These are phyloP conservation scores for Teleogryllus occipitalis DNA, from an alignment of 1,140 invertebrate species.

Conservation along the genomic window DNA sequence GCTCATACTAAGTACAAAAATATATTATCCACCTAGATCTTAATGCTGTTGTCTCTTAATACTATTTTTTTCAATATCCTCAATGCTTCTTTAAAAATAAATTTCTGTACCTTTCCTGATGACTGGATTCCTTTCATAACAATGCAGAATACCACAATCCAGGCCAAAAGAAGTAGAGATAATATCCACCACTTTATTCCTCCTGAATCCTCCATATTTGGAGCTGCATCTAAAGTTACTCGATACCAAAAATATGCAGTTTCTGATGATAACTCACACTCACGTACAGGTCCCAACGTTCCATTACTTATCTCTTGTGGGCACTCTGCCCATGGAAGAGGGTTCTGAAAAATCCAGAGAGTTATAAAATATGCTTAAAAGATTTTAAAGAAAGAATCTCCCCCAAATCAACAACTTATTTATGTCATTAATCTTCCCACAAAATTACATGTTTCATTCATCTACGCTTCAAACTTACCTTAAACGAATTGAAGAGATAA, in stretches of 20 bases:
- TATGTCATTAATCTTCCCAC: too few species aligned
- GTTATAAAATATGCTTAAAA: background rate
- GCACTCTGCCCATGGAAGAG: conserved; percentile 77
- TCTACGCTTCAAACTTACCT: conserved; percentile 44
- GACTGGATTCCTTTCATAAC: conserved; percentile 98
- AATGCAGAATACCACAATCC: conserved; percentile 92
- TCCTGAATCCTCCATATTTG: conserved; percentile 72
- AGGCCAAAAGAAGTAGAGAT: conserved; percentile 82
- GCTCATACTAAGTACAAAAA: background rate
- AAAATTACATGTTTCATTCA: too few species aligned
- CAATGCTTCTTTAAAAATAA: background rate
- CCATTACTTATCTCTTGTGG: conserved; percentile 56
- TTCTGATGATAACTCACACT: conserved; percentile 73
- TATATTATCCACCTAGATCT: background rate
- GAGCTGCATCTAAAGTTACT: conserved; percentile 72
- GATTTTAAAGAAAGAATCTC: background rate
- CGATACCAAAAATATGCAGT: conserved; percentile 88
- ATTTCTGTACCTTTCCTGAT: conserved; percentile 75
- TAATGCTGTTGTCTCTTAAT: background rate
- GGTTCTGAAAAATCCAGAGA: conserved; percentile 41
- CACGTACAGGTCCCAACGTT: conserved; percentile 54
- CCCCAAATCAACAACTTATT: background rate
- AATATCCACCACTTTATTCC: conserved; percentile 92
- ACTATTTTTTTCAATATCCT: background rate
- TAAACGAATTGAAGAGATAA: conserved; percentile 85